These are phyloP conservation scores for Idaea straminata DNA, from an alignment of 2,888 invertebrate genomes.

Conservation along the genomic window DNA sequence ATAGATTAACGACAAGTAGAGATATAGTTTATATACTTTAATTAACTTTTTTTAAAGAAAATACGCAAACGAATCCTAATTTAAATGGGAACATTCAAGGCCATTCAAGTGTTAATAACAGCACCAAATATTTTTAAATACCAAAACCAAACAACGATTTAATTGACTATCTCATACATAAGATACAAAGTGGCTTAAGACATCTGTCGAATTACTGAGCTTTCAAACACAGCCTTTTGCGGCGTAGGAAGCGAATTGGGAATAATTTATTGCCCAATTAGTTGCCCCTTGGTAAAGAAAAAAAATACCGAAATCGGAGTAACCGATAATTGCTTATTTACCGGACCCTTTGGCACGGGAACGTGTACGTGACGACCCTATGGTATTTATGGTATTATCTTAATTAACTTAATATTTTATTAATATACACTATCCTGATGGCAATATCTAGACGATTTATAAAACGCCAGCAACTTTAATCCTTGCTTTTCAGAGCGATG, in stretches of 20 bases:
- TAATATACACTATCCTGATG: background rate
- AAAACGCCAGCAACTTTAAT: background rate
- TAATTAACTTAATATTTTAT: constrained; percentile 28
- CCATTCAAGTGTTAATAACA: no score
- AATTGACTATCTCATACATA: constrained; percentile 20
- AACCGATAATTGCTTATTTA: constrained; percentile 64
- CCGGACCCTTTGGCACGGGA: constrained; percentile 27
- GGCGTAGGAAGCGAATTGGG: constrained; percentile 46
- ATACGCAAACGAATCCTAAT: no score
- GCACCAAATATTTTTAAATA: background rate
- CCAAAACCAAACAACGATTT: constrained; percentile 19
- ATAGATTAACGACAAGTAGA: no score
- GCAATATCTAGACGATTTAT: background rate
- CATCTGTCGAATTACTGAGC: constrained; percentile 39
- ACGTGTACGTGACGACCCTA: constrained; percentile 7
- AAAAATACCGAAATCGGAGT: constrained; percentile 53
- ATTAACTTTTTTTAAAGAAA: no score
- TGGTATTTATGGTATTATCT: constrained; percentile 34
- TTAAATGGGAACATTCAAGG: no score
- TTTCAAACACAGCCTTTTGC: constrained; percentile 38
- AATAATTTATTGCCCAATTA: constrained; percentile 66
- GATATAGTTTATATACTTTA: no score
- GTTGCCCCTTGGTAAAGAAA: constrained; percentile 40
- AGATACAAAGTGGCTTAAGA: constrained; percentile 21
- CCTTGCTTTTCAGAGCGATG: no score